Evolutionary conservation across 2,113 vertebrate genomes (phyloP), one percentile per base, ranked within the genome.

Genomic region (Solenodon paradoxus): DNA sequence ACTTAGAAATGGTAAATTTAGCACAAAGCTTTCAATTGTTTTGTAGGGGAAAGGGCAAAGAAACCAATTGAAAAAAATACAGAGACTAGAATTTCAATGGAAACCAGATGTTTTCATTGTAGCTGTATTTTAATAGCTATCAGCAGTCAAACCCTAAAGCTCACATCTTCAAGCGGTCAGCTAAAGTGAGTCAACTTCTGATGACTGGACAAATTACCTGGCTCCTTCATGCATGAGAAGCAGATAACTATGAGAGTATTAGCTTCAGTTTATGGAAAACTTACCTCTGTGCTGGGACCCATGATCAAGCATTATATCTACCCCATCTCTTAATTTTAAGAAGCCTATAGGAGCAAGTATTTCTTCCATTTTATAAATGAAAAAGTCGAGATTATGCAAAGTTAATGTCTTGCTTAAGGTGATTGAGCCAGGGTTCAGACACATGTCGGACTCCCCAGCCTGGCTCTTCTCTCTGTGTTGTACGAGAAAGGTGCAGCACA

Each of bases 21-120:
- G 71, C 35, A 80, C 71, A 95, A 92, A 92, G 66, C 64, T 92
- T 92, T 81, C 57, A 30, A 38, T 93, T 94, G 79, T 87, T 89
- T 74, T 74, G n/a, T 42, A 26, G 57, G 57, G 7, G 20, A 28
- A 32, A 47, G 22, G 22, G 17, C 11, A 20, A 88, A 94, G 49
- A 61, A 88, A 90, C 69, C 35, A 92, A 81, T 40, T 26, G 71
- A 90, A 59, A 83, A 94, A 32, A 79, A 90, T 61, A 79, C 15
- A 66, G 55, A 35, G 72, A 84, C 75, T 88, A 88, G 90, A 80
- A 47, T 84, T 93, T 90, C 69, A 77, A 22, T 22, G 5, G 81
- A 95, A 97, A 96, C 71, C 94, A 95, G 94, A 96, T 95, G 88
- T 72, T 88, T 59, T 90, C 16, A 17, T 69, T 69, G 55, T 26